These are phyloP conservation scores for Drosophila repleta DNA, from an alignment of 1,140 invertebrate species.

Conservation along the genomic window DNA sequence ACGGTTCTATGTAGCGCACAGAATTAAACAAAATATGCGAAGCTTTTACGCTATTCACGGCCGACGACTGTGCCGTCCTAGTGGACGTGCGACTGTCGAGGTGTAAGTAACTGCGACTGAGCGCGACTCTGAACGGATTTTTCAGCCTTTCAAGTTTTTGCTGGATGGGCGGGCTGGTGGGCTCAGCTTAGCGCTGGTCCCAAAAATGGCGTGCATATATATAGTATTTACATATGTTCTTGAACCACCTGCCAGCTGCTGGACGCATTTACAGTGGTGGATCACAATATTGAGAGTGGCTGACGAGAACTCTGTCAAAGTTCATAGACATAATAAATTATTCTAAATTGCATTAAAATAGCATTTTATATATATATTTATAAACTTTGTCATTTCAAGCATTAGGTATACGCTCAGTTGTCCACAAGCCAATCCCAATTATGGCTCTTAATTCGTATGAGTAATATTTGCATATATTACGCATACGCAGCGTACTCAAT, in stretches of 20 bases:
- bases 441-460: not conserved
- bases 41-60: slow-evolving; percentile 43
- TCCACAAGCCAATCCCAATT: too few relatives aligned
- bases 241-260: slow-evolving; percentile 62
- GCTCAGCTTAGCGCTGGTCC: slow-evolving; percentile 13
- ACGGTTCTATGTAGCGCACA: slow-evolving; percentile 19
- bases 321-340: not conserved
- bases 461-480: not conserved
- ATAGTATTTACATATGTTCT: slow-evolving; percentile 78
- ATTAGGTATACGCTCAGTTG: too few relatives aligned
- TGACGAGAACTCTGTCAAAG: not conserved
- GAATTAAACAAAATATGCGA: slow-evolving; percentile 44
- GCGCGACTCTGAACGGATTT: slow-evolving; percentile 39
- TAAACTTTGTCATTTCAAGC: too few relatives aligned
- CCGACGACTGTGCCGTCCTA: slow-evolving; percentile 13
- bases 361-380: too few relatives aligned
- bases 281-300: slow-evolving; percentile 40
- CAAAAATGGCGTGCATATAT: slow-evolving; percentile 70
- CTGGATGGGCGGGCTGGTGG: slow-evolving; percentile 4
- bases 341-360: too few relatives aligned
- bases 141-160: slow-evolving; percentile 28
- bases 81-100: slow-evolving; percentile 62
- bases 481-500: slow-evolving; percentile 39
- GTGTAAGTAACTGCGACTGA: slow-evolving; percentile 38
- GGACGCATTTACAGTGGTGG: slow-evolving; percentile 36